A percentile compares a stretch with the other conserved stretches of the same genome.
Conservation (phyloP, 2,888 invertebrate species). For the Cheilosia impressa region DNA sequence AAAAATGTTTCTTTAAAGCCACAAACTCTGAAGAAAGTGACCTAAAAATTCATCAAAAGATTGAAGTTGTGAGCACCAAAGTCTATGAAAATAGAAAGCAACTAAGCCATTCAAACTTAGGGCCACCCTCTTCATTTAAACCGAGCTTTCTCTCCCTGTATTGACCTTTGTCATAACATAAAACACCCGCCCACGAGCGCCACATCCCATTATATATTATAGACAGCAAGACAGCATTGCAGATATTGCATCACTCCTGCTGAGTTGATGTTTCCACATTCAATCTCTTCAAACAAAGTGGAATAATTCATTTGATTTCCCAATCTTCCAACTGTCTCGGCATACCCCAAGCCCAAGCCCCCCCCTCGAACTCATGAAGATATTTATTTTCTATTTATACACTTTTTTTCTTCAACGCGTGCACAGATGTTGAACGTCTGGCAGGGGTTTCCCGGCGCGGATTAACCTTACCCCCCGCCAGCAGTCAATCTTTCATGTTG, state of each 20-base stretch:
- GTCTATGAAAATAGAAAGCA: too few relatives aligned
- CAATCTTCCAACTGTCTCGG: conserved; percentile 2
- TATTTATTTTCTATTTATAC: conserved; percentile 51
- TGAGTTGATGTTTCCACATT: conserved; percentile 23
- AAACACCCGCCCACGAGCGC: too few relatives aligned
- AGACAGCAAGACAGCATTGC: not conserved
- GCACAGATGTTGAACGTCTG: conserved; percentile 35
- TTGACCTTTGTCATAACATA: too few relatives aligned
- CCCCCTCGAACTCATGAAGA: not conserved
- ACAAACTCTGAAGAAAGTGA: too few relatives aligned
- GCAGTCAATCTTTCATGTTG: conserved; percentile 64
- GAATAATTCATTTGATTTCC: conserved; percentile 37
- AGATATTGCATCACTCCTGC: conserved; percentile 33
- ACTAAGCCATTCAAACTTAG: too few relatives aligned
- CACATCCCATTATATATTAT: not conserved
- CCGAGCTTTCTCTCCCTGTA: too few relatives aligned
- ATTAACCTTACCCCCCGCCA: conserved; percentile 43
- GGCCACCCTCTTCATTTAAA: too few relatives aligned
- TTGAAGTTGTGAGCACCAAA: too few relatives aligned
- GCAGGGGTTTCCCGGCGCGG: conserved; percentile 13
- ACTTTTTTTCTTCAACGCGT: conserved; percentile 40
- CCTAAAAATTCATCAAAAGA: too few relatives aligned
- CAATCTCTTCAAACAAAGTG: conserved; percentile 25
- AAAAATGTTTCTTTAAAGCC: too few relatives aligned
- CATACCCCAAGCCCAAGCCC: not conserved